A percentile compares a stretch with the other conserved stretches of the same genome.
Conservation (phyloP, 2,888 invertebrate genomes). For the Drosophila tanythrix region DNA sequence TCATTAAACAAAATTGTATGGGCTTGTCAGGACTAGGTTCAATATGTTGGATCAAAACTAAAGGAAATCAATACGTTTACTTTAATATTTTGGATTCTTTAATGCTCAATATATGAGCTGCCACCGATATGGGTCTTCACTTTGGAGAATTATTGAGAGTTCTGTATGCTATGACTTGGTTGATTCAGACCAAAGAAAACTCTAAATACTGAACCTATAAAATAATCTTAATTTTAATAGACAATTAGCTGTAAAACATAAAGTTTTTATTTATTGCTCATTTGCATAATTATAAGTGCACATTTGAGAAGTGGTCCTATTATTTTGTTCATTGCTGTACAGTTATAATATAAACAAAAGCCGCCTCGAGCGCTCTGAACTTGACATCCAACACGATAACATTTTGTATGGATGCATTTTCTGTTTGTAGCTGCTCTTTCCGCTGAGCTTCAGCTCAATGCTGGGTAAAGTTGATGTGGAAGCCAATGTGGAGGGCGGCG, state of each 20-base stretch:
- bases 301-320: not conserved
- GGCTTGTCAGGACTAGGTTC: not conserved
- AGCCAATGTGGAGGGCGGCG: conserved; percentile 90
- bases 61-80: not conserved
- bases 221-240: not conserved
- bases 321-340: not conserved
- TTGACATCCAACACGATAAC: conserved; percentile 57
- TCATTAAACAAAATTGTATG: not conserved
- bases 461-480: conserved; percentile 93
- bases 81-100: not conserved
- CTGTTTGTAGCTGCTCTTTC: conserved; percentile 89
- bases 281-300: not conserved
- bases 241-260: not conserved
- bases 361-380: conserved; percentile 55
- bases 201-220: not conserved
- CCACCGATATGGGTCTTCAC: not conserved
- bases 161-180: not conserved
- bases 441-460: conserved; percentile 92
- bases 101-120: not conserved
- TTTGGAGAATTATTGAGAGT: not conserved
- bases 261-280: not conserved
- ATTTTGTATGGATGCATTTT: conserved; percentile 22
- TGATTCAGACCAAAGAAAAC: not conserved
- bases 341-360: conserved; percentile 52
- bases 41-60: not conserved